These are phyloP conservation scores for Buathra laborator DNA, from an alignment of 2,888 invertebrate species.

Conservation along the genomic window DNA sequence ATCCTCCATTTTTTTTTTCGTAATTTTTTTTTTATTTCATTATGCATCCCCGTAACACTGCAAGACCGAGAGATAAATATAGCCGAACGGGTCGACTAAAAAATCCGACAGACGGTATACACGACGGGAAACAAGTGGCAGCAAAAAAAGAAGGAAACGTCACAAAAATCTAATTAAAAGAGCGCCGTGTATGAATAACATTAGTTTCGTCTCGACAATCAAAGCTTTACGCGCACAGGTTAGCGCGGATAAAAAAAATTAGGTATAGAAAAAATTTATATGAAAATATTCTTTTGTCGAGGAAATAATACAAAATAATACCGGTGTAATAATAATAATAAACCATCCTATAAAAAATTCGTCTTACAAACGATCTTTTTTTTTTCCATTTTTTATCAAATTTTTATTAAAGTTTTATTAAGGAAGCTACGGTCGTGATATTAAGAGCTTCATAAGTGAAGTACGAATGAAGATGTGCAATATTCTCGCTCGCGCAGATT, in stretches of 20 bases:
- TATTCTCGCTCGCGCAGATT: background rate
- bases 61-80: background rate
- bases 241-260: background rate
- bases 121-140: background rate
- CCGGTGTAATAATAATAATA: no score
- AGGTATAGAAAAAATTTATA: no score
- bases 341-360: background rate
- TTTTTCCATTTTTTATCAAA: background rate
- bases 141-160: background rate
- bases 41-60: background rate
- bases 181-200: background rate
- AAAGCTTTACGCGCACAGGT: background rate
- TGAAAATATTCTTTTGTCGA: background rate
- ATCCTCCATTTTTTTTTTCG: background rate
- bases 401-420: background rate
- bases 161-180: background rate
- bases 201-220: background rate
- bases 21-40: background rate
- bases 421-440: background rate
- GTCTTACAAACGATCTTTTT: background rate
- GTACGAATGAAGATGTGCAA: slow-evolving; percentile 19
- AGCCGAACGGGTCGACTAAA: background rate
- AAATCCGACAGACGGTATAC: background rate
- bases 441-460: slow-evolving; percentile 18
- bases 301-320: background rate